These are phyloP conservation scores for Ennomos quercinarius DNA, from an alignment of 2,888 invertebrate genomes.

Conservation along the genomic window DNA sequence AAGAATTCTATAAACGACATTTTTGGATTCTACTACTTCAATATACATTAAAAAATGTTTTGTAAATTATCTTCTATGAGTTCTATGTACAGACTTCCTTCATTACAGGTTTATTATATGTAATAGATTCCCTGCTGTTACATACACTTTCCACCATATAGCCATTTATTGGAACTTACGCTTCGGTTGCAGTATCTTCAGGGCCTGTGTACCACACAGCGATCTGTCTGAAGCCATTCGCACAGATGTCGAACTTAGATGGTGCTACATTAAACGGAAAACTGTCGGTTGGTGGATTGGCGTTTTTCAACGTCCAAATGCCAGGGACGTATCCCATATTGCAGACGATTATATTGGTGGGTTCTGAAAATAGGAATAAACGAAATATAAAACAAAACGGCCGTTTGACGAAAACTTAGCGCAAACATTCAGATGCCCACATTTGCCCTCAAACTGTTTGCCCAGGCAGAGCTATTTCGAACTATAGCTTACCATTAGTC, in stretches of 20 bases:
- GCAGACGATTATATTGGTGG: constrained; percentile 53
- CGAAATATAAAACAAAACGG: too few species aligned
- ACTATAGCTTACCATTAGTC: constrained; percentile 54
- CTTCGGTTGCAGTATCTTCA: constrained; percentile 55
- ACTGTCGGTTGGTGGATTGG: constrained; percentile 45
- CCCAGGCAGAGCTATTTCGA: neutral
- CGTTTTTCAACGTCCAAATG: constrained; percentile 62
- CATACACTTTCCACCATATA: too few species aligned
- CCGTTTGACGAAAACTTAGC: too few species aligned
- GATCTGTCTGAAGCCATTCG: constrained; percentile 53
- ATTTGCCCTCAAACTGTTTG: too few species aligned
- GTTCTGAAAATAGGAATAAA: constrained; percentile 54
- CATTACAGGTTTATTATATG: too few species aligned
- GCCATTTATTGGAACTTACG: constrained; percentile 53
- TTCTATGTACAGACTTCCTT: too few species aligned
- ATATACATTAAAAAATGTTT: too few species aligned
- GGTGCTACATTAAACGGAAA: constrained; percentile 63
- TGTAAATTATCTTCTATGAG: too few species aligned
- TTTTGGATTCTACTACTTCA: too few species aligned
- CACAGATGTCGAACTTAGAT: constrained; percentile 60
- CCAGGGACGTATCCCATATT: constrained; percentile 69
- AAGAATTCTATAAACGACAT: too few species aligned
- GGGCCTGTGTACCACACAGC: constrained; percentile 61
- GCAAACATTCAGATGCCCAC: too few species aligned
- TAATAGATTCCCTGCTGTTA: too few species aligned